phyloP scores from a whole-genome alignment of 2,797 vertebrate genomes.

The Ctenopoma multispine region DNA sequence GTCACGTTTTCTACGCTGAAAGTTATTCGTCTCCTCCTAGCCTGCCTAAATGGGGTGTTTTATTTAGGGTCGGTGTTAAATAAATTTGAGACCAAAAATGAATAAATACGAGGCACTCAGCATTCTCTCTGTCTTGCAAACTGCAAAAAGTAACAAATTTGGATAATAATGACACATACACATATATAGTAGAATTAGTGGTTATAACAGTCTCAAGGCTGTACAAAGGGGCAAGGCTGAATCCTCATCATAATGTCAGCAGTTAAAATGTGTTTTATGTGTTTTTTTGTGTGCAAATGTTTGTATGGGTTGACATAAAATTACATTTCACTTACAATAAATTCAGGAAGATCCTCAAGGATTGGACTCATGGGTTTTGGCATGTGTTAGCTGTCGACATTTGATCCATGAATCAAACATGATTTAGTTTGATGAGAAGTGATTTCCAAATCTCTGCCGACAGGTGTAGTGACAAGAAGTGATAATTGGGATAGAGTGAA shows the following conservation, averaged over 20 bases:
- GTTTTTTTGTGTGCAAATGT: slow-evolving; percentile 53
- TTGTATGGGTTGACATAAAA: slow-evolving; percentile 42
- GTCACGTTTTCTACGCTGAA: slow-evolving; percentile 56
- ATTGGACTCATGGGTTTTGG: slow-evolving; percentile 22
- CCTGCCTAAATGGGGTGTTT: slow-evolving; percentile 68
- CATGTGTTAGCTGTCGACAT: slow-evolving; percentile 36
- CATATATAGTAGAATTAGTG: slow-evolving; percentile 85
- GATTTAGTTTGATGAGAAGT: slow-evolving; percentile 40
- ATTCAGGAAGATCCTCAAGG: slow-evolving; percentile 50
- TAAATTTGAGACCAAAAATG: slow-evolving; percentile 62
- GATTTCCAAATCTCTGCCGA: slow-evolving; percentile 43
- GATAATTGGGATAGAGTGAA: slow-evolving; percentile 45
- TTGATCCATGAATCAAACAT: slow-evolving; percentile 42
- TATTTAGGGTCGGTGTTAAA: slow-evolving; percentile 52
- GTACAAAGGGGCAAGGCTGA: slow-evolving; percentile 82
- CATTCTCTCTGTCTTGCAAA: slow-evolving; percentile 87
- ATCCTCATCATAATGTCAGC: slow-evolving; percentile 75
- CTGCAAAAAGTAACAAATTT: slow-evolving; percentile 84
- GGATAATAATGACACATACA: slow-evolving; percentile 85
- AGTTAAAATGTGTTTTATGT: slow-evolving; percentile 52
- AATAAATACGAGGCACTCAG: slow-evolving; percentile 86
- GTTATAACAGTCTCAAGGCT: slow-evolving; percentile 88
- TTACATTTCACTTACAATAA: slow-evolving; percentile 48
- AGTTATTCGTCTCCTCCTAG: slow-evolving; percentile 59
- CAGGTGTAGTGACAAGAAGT: slow-evolving; percentile 27